phyloP scores from a whole-genome alignment of 2,113 vertebrate species.

The Mirza zaza region DNA sequence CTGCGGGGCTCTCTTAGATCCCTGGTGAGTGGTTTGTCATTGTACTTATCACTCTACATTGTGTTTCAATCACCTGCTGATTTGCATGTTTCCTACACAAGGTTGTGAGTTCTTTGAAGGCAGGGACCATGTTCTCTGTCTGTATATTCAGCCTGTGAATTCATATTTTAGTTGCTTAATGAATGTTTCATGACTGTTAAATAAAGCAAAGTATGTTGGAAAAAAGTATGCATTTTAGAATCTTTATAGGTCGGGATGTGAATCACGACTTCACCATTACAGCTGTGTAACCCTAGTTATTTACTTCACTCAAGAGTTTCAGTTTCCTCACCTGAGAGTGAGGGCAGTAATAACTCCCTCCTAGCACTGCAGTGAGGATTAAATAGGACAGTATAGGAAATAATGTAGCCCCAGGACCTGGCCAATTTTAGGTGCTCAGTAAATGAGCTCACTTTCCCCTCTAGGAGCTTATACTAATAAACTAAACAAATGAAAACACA shows the following conservation, averaged over 20 bases:
- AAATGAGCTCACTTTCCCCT: neutral
- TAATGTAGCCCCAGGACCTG: neutral
- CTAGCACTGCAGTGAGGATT: neutral
- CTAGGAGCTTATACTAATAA: neutral
- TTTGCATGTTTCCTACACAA: neutral
- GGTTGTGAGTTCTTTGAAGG: neutral
- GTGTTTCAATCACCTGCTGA: neutral
- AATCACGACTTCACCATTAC: neutral
- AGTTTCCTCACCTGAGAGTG: neutral
- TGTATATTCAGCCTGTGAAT: neutral
- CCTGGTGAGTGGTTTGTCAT: neutral
- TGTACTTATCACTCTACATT: neutral
- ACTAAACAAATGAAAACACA: neutral
- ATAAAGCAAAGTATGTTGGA: neutral
- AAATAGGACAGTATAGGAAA: neutral
- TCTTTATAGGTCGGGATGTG: neutral
- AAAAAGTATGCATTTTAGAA: neutral
- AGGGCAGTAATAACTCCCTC: neutral
- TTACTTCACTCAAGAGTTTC: neutral
- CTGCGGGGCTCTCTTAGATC: neutral
- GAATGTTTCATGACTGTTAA: neutral
- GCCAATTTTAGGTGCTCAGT: slow-evolving; percentile 15
- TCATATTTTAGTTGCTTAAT: neutral
- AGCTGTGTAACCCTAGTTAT: neutral
- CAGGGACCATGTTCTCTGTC: neutral